These are phyloP conservation scores for Aplysina aerophoba DNA, from an alignment of 37 sponge, comb jelly and placozoan genomes.

Conservation along the genomic window DNA sequence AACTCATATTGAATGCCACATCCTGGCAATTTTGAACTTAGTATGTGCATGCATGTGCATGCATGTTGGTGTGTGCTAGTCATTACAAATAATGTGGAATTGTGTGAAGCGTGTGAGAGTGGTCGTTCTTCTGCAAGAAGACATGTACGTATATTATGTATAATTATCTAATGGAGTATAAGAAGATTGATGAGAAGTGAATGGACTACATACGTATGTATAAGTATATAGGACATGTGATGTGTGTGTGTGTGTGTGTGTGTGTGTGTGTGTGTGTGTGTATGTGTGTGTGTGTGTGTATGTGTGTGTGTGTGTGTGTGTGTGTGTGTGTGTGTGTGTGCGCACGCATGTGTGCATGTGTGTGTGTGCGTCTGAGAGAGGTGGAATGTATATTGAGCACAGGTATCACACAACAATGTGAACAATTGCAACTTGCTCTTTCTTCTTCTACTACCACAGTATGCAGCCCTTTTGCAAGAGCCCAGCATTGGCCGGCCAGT, in stretches of 20 bases:
- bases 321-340: constrained; percentile 30
- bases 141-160: too few species aligned
- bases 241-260: not conserved
- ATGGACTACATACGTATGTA: too few species aligned
- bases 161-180: too few species aligned
- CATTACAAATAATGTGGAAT: not conserved
- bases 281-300: not conserved
- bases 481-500: too few species aligned
- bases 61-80: not conserved
- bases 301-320: constrained; percentile 30
- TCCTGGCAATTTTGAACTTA: not conserved
- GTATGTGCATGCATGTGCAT: not conserved
- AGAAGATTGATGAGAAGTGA: too few species aligned
- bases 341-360: not conserved
- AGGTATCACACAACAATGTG: not conserved
- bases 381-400: not conserved
- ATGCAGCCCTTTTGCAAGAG: too few species aligned
- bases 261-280: not conserved
- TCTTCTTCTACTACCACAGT: too few species aligned
- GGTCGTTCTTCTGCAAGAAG: not conserved
- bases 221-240: not conserved
- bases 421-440: not conserved
- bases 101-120: not conserved
- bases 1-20: too few species aligned
- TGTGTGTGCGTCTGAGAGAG: not conserved